These are phyloP conservation scores for Pammene fasciana DNA, from an alignment of 2,888 invertebrate genomes.

Conservation along the genomic window DNA sequence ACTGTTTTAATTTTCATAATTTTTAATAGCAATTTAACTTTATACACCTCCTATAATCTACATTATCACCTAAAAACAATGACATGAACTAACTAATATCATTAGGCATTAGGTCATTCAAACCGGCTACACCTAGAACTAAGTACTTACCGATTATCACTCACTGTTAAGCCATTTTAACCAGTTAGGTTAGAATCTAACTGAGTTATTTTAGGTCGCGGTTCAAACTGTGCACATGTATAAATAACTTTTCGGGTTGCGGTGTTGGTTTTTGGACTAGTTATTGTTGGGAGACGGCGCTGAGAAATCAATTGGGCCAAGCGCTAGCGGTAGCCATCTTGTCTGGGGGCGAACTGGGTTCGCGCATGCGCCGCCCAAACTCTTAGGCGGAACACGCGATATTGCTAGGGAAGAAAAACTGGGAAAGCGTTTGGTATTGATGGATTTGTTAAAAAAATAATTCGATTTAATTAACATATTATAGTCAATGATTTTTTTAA, in stretches of 20 bases:
- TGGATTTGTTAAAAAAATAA: neutral
- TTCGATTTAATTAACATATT: too few relatives aligned
- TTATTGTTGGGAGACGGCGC: slow-evolving; percentile 55
- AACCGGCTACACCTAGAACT: slow-evolving; percentile 19
- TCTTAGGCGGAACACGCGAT: slow-evolving; percentile 20
- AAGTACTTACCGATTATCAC: slow-evolving; percentile 14
- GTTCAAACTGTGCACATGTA: slow-evolving; percentile 25
- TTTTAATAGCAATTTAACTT: too few relatives aligned
- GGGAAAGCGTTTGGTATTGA: neutral
- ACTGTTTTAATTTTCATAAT: too few relatives aligned
- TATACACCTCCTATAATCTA: neutral
- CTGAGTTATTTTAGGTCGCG: slow-evolving; percentile 3
- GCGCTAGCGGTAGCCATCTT: slow-evolving; percentile 73
- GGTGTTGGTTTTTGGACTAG: slow-evolving; percentile 48
- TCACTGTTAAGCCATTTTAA: slow-evolving; percentile 4
- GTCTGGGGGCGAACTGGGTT: slow-evolving; percentile 57
- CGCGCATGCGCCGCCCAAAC: slow-evolving; percentile 73
- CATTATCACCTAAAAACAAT: neutral
- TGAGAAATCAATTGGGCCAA: slow-evolving; percentile 74
- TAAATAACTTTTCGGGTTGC: slow-evolving; percentile 43
- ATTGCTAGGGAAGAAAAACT: slow-evolving; percentile 28
- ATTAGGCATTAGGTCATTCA: slow-evolving; percentile 26
- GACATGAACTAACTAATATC: slow-evolving; percentile 7
- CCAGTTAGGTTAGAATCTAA: slow-evolving; percentile 33
- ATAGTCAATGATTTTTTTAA: too few relatives aligned